Base-by-base conservation (phyloP, 2,797 vertebrate species). In the Vireo griseus region DNA sequence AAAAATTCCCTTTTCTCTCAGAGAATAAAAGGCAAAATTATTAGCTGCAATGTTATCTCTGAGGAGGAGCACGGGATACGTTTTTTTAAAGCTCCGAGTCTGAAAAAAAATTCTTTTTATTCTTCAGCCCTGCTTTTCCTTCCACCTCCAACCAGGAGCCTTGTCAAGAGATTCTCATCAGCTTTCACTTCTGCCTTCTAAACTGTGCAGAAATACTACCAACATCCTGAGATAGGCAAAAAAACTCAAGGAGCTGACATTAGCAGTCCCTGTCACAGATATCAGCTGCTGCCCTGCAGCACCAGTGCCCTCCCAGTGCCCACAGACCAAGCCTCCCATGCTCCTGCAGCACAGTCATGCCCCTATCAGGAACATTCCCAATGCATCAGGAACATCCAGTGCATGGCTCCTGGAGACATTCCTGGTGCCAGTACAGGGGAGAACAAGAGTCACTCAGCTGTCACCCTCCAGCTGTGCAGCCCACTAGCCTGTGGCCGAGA, bases 201-300 rank as follows among this genome's bases (percentile, higher is more conserved):
- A 96, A 96, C 85, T 83, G 94, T 94, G 92, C 93, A 95, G 91
- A 95, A 97, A 97, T 88, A 88, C 78, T 91, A 92, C 65, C 78
- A 61, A 89, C 92, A 93, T 75, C 75, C 40, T 86, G 88, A 95
- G 94, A 93, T 83, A 95, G 94, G 93, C 82, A 92, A 88, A 72
- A 47, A 65, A 88, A 51, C 26, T 93, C 89, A 72, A 88, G 82
- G 71, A 89, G 22, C 68, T 84, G 44, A 88, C 31, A 13, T 94
- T 85, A 92, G 66, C 69, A 85, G 72, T 61, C 73, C 45, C 47
- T 62, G 71, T 48, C 54, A 81, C 31, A 85, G 84, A 50, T 95
- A 95, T 83, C 76, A 69, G 54, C 69, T 86, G 67, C 59, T 83
- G 88, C 77, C 78, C 21, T 24, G 57, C 47, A 89, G 31, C 59